A percentile compares a stretch with the other conserved stretches of the same genome.
Conservation (phyloP, 2,113 vertebrate genomes). For the Pongo pygmaeus region DNA sequence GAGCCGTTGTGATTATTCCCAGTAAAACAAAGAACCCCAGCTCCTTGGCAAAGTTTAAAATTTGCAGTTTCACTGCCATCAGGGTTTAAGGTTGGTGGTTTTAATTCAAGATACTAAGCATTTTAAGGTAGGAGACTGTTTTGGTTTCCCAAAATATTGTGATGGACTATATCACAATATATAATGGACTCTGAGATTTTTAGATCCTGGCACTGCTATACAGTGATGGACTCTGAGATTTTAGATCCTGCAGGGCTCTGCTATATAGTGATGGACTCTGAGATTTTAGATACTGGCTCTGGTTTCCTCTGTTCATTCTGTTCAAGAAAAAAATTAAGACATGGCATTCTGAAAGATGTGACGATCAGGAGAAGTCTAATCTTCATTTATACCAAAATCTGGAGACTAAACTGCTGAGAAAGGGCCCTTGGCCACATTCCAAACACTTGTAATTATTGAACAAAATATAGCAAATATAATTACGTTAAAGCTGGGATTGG, state of each 20-base stretch:
- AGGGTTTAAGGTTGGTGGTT: background rate
- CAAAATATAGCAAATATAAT: background rate
- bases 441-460: constrained; percentile 16
- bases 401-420: background rate
- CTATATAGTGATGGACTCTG: too few species aligned
- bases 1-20: background rate
- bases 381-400: background rate
- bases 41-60: background rate
- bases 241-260: background rate
- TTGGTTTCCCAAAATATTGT: background rate
- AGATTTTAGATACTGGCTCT: background rate
- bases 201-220: background rate
- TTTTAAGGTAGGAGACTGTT: background rate
- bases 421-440: background rate
- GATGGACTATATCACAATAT: too few species aligned
- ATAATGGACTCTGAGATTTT: too few species aligned
- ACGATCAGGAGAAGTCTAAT: background rate
- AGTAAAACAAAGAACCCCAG: background rate
- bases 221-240: background rate
- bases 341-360: background rate
- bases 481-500: background rate
- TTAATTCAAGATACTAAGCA: background rate
- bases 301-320: background rate
- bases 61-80: background rate
- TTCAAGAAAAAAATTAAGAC: background rate